Evolutionary conservation across 2,797 vertebrate genomes (phyloP).

Genomic region (Trachops cirrhosus): DNA sequence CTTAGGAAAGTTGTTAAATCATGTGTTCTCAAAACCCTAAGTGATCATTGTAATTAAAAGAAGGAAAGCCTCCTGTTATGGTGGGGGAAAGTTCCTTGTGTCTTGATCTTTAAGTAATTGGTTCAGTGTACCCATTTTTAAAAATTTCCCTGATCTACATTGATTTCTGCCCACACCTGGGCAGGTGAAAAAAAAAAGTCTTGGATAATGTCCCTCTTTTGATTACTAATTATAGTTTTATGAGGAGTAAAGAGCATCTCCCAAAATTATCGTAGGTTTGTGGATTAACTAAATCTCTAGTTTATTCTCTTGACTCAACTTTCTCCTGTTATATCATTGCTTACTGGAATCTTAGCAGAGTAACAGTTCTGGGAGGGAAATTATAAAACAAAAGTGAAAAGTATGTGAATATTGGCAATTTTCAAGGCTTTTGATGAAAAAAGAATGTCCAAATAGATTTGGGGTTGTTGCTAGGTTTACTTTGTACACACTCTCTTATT

Average conservation of each 20-base stretch:
- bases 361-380: neutral
- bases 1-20: slow-evolving; percentile 34
- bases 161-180: slow-evolving; percentile 5
- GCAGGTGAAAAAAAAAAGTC: neutral
- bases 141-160: neutral
- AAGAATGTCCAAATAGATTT: neutral
- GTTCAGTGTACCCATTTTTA: neutral
- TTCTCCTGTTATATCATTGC: neutral
- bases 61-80: neutral
- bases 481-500: neutral
- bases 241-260: neutral
- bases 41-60: neutral
- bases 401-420: neutral
- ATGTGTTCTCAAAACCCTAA: neutral
- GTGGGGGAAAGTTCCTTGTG: neutral
- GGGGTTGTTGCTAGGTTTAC: neutral
- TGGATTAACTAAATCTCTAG: neutral
- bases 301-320: neutral
- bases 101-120: neutral
- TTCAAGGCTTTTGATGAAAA: neutral
- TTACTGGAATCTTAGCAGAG: neutral
- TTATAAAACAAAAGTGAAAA: neutral
- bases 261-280: neutral
- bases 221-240: slow-evolving; percentile 17
- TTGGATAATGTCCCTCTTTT: neutral